Evolutionary conservation across 2,888 invertebrate species (phyloP), one percentile per base, ranked within the genome.

Genomic region (Synergus laeviventris): DNA sequence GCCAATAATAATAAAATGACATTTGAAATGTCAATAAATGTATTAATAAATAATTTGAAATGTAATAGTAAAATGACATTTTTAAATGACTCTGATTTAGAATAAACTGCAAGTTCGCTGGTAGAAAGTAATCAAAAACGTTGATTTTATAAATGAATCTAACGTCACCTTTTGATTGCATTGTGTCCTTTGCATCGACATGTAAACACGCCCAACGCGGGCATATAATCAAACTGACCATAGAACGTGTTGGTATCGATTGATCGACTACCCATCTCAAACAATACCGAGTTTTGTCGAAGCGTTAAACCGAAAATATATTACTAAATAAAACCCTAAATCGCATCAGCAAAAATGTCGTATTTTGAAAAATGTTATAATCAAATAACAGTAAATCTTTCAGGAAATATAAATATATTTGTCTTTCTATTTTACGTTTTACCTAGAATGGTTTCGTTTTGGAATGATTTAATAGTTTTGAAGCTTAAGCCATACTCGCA

Each of bases 221-320:
- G 24, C 49, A 49, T 49, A 31, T 70, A 70, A 70, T 70, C 49
- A 49, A 45, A 49, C 24, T 70, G 21, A 49, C 70, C 70, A 49
- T 31, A 45, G 45, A 49, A 49, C 70, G 70, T 70, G 70, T 70
- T 70, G 45, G 49, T 45, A 70, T 70, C 31, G 70, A 70, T 70
- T 70, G n/a, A 70, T 70, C 70, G 70, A 42, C 31, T 49, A 45
- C 24, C 70, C 49, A 70, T 70, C 70, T 70, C 70, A 31, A 45
- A 49, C 70, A 70, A 70, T 70, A n/a, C 70, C 16, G 45, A 16
- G 16, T 70, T 70, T 45, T 49, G 49, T 70, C 9, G 70, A 36
- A 70, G 45, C 70, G 70, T 70, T 31, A 31, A 70, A 7, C 16
- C 14, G 49, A 54, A 42, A 54, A 54, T 54, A 54, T 54, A 54